Evolutionary conservation across 2,797 vertebrate species (phyloP).

Genomic region (Thamnophis elegans): DNA sequence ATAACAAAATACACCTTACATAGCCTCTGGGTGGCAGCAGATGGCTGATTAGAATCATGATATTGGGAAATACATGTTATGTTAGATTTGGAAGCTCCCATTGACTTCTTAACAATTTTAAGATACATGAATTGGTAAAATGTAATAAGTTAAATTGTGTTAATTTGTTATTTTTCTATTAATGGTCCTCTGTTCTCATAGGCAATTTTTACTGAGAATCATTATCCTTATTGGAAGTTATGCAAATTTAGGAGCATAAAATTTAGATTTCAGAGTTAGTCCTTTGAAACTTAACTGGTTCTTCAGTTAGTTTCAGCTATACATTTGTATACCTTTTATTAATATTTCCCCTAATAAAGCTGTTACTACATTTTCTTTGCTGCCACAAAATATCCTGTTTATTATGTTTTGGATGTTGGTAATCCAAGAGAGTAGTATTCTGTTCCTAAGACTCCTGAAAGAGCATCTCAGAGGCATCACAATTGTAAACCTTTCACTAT

Average conservation of each 20-base stretch:
- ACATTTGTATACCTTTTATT: neutral
- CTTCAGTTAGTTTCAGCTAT: neutral
- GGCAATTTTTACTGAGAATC: neutral
- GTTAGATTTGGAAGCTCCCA: neutral
- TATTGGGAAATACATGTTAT: neutral
- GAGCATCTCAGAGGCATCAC: neutral
- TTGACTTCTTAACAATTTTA: neutral
- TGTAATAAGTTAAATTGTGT: neutral
- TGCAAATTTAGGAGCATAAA: neutral
- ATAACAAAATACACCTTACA: neutral
- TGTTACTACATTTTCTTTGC: neutral
- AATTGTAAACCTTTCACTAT: neutral
- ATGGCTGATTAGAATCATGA: slow-evolving; percentile 31
- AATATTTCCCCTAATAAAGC: neutral
- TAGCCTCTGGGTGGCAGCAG: slow-evolving; percentile 73
- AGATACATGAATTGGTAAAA: neutral
- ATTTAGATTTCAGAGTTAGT: neutral
- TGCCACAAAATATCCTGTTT: neutral
- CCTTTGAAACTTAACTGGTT: neutral
- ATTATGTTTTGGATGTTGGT: neutral
- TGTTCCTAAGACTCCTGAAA: neutral
- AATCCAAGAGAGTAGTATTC: neutral
- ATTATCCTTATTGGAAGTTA: neutral
- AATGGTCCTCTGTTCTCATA: neutral
- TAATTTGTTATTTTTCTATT: neutral